Evolutionary conservation across 2,888 invertebrate genomes (phyloP), one percentile per base, ranked within the genome.

Genomic region (Tridacna crocea): DNA sequence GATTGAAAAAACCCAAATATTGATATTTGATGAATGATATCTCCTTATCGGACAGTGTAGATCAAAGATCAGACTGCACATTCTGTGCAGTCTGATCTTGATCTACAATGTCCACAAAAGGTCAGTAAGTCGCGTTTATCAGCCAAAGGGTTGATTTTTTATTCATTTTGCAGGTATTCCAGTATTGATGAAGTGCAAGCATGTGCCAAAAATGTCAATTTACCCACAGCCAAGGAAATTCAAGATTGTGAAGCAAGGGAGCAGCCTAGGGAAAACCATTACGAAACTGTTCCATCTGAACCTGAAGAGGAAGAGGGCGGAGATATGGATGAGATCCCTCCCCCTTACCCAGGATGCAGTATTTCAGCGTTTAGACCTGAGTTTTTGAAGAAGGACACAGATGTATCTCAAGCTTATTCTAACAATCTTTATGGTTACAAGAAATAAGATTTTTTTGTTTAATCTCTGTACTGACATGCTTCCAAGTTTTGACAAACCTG

Each of bases 381-480:
- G 48, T 84, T 84, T 70, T 60, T 84, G 70, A 63, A 79, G 61
- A 84, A 84, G 58, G 81, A 79, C 51, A 82, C 81, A 10, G 84
- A 84, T 75, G 79, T 84, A 0, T 81, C 79, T 0, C 79, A 84
- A 58, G 84, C 84, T 11, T 84, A 84, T 70, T 84, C 81, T 26
- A 84, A 84, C 47, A 84, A 84, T 65, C 74, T 84, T 17, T 84
- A 84, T 77, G 81, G 84, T 26, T 84, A 80, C 47, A 36, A 63
- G n/a, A 61, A 76, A 58, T 82, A 55, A 70, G 61, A 61, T n/a
- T 19, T 24, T 61, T 61, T 22, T 3, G 1, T 55, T 2, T 6
- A 55, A 15, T 19, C 55, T 55, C 10, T 55, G 3, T 19, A n/a
- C n/a, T n/a, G n/a, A n/a, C 55, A 55, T 11, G 19, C 19, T 19